A percentile compares a stretch with the other conserved stretches of the same genome.
phyloP scores from a whole-genome alignment of 2,888 invertebrate genomes.

The Agonopterix subpropinquella region DNA sequence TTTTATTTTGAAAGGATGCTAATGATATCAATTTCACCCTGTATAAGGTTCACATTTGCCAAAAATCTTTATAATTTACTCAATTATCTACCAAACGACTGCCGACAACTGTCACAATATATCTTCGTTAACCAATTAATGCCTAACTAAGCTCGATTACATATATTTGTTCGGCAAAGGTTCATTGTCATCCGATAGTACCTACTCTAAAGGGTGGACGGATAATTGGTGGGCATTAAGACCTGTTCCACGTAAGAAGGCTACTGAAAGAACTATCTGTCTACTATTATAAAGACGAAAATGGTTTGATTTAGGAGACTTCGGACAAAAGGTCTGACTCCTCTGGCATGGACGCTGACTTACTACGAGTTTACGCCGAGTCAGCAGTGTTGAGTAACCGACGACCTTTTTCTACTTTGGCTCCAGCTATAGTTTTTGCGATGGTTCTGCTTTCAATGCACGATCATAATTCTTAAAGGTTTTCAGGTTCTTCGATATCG shows the following conservation, averaged over 20 bases:
- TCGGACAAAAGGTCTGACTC: background rate
- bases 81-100: background rate
- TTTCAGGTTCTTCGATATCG: too few relatives aligned
- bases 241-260: background rate
- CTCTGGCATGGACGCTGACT: slow-evolving; percentile 30
- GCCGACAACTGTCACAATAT: background rate
- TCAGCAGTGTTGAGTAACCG: slow-evolving; percentile 9
- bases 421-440: too few relatives aligned
- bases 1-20: too few relatives aligned
- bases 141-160: slow-evolving; percentile 6
- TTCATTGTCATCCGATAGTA: slow-evolving; percentile 11
- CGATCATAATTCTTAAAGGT: too few relatives aligned
- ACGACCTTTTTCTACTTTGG: background rate
- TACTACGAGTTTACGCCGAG: slow-evolving; percentile 28
- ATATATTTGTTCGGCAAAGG: slow-evolving; percentile 8
- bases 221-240: slow-evolving; percentile 16
- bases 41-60: too few relatives aligned
- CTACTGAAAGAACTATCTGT: too few relatives aligned
- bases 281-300: too few relatives aligned
- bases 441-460: too few relatives aligned
- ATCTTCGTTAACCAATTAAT: slow-evolving; percentile 4
- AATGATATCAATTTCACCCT: too few relatives aligned
- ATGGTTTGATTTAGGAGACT: background rate
- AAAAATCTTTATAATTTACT: too few relatives aligned
- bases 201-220: slow-evolving; percentile 5